Conservation (phyloP, 1,140 invertebrate species). For the Pseudomyrmex sp. region DNA sequence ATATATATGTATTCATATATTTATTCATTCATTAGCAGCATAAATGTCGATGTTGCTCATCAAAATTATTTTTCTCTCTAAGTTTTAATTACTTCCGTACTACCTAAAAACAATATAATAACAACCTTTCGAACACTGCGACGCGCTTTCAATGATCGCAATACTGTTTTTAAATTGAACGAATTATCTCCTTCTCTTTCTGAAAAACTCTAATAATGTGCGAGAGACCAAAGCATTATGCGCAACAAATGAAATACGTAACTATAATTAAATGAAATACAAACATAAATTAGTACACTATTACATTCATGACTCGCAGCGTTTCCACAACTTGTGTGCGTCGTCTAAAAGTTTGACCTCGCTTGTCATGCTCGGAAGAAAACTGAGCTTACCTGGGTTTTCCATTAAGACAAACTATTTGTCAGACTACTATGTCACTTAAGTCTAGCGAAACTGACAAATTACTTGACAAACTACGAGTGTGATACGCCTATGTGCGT, state of each 20-base stretch:
- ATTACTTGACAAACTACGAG: conserved; percentile 44
- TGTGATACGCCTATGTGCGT: not conserved
- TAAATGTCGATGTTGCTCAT: not conserved
- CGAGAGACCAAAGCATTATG: too few species aligned
- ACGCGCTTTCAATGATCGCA: not conserved
- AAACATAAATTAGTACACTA: too few species aligned
- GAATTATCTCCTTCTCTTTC: too few species aligned
- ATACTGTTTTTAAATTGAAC: too few species aligned
- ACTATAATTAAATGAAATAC: too few species aligned
- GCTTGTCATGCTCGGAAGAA: not conserved
- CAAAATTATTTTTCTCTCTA: not conserved
- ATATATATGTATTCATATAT: too few species aligned
- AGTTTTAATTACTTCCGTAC: not conserved
- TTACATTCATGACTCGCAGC: too few species aligned
- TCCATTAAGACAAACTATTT: not conserved
- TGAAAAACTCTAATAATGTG: too few species aligned
- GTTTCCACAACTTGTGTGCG: too few species aligned
- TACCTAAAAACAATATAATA: not conserved
- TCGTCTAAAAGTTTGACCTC: not conserved
- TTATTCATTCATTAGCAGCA: not conserved
- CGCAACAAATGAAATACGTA: too few species aligned
- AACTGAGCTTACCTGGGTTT: not conserved
- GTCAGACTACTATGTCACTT: conserved; percentile 1
- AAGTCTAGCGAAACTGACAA: conserved; percentile 34
- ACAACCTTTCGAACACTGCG: not conserved